phyloP scores from a whole-genome alignment of 2,888 invertebrate species.

The Bruchidius siliquastri region DNA sequence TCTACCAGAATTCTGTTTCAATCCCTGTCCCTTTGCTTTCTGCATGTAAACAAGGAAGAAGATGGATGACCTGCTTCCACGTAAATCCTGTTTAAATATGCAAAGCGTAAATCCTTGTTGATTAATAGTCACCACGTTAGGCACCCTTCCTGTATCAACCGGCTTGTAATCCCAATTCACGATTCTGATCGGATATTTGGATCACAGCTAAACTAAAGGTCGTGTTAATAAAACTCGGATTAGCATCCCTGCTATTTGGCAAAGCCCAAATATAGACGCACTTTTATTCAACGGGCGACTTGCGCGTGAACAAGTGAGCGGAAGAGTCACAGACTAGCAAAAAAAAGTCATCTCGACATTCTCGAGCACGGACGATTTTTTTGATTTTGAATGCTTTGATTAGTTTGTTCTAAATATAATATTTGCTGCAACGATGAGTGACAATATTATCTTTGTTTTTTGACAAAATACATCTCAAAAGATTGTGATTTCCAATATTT shows the following conservation, averaged over 20 bases:
- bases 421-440: too few relatives aligned
- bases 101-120: not conserved
- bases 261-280: too few relatives aligned
- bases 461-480: too few relatives aligned
- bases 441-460: too few relatives aligned
- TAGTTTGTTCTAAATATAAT: too few relatives aligned
- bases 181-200: not conserved
- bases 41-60: not conserved
- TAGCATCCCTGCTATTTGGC: not conserved
- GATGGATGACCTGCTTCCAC: not conserved
- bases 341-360: too few relatives aligned
- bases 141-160: not conserved
- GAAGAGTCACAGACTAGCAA: too few relatives aligned
- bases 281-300: too few relatives aligned
- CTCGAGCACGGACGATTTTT: too few relatives aligned
- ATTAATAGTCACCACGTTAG: not conserved
- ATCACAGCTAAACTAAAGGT: not conserved
- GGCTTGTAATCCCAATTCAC: not conserved
- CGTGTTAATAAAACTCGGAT: not conserved
- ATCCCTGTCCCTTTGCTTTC: not conserved
- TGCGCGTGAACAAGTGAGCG: too few relatives aligned
- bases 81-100: not conserved
- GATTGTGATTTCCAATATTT: too few relatives aligned
- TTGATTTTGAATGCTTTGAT: too few relatives aligned
- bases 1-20: not conserved